Conservation (phyloP, 1,140 invertebrate genomes). For the Penaeus indicus region DNA sequence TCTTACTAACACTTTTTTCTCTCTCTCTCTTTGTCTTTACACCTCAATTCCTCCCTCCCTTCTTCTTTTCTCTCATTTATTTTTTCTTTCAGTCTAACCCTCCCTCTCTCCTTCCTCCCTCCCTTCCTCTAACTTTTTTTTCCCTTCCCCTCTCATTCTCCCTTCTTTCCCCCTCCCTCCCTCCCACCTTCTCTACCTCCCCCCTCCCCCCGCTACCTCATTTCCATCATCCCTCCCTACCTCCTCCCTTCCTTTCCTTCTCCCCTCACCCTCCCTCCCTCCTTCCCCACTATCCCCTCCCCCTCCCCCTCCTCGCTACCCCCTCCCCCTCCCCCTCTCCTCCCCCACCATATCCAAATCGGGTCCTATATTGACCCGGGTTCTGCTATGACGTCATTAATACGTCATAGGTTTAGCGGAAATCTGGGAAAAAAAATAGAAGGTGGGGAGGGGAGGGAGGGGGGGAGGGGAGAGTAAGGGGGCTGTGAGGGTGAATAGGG, state of each 20-base stretch:
- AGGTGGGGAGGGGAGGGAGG: too few species aligned
- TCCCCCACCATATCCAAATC: background rate
- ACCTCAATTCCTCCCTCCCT: background rate
- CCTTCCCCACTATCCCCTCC: background rate
- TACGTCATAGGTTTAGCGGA: too few species aligned
- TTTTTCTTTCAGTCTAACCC: background rate
- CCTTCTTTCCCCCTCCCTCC: background rate
- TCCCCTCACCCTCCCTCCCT: background rate
- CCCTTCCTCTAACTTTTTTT: background rate
- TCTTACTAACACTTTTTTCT: too few species aligned
- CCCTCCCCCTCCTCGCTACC: background rate
- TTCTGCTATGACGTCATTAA: background rate
- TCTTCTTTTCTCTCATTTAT: too few species aligned
- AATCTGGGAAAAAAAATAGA: too few species aligned
- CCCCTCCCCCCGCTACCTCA: too few species aligned
- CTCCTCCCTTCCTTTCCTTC: conserved; percentile 3
- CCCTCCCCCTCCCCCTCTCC: background rate
- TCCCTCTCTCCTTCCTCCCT: background rate
- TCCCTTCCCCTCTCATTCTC: background rate
- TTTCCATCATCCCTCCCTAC: background rate
- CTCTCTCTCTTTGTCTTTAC: too few species aligned
- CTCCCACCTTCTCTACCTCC: background rate
- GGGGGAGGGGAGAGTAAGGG: too few species aligned
- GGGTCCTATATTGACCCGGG: background rate
- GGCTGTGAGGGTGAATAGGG: too few species aligned